Conservation (phyloP, 2,888 invertebrate genomes). For the Microctonus aethiopoides region DNA sequence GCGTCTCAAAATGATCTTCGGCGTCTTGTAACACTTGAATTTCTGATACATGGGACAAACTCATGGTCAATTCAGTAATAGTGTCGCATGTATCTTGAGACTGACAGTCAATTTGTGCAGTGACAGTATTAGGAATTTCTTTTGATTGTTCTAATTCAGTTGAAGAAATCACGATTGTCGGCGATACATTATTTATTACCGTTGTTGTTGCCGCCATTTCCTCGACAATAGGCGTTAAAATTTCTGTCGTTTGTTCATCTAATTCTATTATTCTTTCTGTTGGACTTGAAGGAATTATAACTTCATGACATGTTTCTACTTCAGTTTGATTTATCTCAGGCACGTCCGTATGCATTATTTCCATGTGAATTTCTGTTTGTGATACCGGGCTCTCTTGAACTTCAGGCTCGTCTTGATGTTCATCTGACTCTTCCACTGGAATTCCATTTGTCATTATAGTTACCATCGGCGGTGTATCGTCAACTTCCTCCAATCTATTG, state of each 20-base stretch:
- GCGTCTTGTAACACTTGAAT: slow-evolving; percentile 50
- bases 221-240: slow-evolving; percentile 17
- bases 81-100: slow-evolving; percentile 22
- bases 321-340: slow-evolving; percentile 2
- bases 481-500: slow-evolving; percentile 22
- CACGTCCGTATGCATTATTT: slow-evolving; percentile 7
- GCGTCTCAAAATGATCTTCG: slow-evolving; percentile 40
- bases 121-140: slow-evolving; percentile 1
- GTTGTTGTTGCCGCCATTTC: slow-evolving; percentile 14
- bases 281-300: background rate
- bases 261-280: slow-evolving; percentile 8
- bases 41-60: slow-evolving; percentile 39
- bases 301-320: slow-evolving; percentile 8
- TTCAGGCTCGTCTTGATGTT: slow-evolving; percentile 19
- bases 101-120: slow-evolving; percentile 6
- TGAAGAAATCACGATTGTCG: slow-evolving; percentile 7
- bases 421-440: slow-evolving; percentile 26
- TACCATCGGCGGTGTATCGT: slow-evolving; percentile 11
- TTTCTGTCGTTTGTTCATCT: slow-evolving; percentile 17
- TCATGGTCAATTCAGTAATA: slow-evolving; percentile 13
- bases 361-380: slow-evolving; percentile 14
- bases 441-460: slow-evolving; percentile 24
- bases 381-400: background rate
- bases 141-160: slow-evolving; percentile 12
- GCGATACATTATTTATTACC: slow-evolving; percentile 3